These are phyloP conservation scores for Eubasilissa regina DNA, from an alignment of 1,140 invertebrate genomes.

Conservation along the genomic window DNA sequence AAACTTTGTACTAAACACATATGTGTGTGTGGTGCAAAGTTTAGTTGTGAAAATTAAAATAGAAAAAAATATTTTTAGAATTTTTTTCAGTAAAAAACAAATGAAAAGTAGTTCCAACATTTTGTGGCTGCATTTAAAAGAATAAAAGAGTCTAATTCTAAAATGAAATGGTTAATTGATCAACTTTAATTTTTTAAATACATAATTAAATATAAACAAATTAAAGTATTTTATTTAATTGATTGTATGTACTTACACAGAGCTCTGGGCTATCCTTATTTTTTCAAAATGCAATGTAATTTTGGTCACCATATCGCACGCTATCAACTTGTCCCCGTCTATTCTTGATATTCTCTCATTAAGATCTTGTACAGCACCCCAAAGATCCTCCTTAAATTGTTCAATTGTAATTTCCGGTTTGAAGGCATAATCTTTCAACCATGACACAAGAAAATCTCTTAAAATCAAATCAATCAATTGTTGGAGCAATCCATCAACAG, in stretches of 20 bases:
- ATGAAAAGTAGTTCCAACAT: no score
- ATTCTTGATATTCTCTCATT: slow-evolving; percentile 81
- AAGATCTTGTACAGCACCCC: slow-evolving; percentile 84
- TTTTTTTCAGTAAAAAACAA: no score
- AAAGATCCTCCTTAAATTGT: slow-evolving; percentile 85
- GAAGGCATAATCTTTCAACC: slow-evolving; percentile 80
- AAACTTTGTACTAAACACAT: no score
- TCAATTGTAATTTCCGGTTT: slow-evolving; percentile 75
- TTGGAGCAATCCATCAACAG: slow-evolving; percentile 87
- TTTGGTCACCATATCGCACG: slow-evolving; percentile 84
- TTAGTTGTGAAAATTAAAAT: no score
- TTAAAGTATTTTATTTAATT: not conserved
- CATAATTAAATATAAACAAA: not conserved
- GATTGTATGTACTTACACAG: slow-evolving; percentile 76
- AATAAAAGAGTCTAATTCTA: no score
- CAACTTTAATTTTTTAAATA: not conserved
- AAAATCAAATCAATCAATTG: slow-evolving; percentile 86
- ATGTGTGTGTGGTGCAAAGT: no score
- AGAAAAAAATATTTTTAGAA: no score
- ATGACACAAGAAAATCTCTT: slow-evolving; percentile 84
- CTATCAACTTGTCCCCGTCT: slow-evolving; percentile 87
- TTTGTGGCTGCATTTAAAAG: no score
- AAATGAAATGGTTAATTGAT: no score
- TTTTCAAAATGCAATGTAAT: slow-evolving; percentile 90
- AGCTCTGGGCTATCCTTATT: slow-evolving; percentile 82